These are phyloP conservation scores for Ischnura elegans DNA, from an alignment of 2,888 invertebrate genomes.

Conservation along the genomic window DNA sequence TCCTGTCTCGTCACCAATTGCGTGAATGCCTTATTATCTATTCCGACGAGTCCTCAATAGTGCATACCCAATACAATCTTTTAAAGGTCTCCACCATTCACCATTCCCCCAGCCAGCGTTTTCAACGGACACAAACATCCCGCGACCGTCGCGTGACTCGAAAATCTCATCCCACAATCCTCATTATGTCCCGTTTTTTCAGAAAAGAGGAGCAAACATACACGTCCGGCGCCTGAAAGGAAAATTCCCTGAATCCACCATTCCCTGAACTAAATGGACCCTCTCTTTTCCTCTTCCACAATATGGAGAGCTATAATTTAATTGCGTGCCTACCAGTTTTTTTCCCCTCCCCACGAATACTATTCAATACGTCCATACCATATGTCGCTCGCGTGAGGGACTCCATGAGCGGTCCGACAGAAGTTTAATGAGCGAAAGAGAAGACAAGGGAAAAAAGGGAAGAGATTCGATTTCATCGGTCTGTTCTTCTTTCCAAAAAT, in stretches of 20 bases:
- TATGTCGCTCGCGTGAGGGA: slow-evolving; percentile 18
- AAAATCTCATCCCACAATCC: neutral
- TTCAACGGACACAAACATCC: neutral
- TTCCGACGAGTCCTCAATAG: neutral
- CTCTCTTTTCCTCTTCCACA: neutral
- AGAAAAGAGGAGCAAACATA: neutral
- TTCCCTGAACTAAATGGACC: neutral
- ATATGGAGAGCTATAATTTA: slow-evolving; percentile 29
- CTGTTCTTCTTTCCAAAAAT: neutral
- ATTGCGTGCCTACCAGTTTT: neutral
- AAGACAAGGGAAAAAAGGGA: neutral
- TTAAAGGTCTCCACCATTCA: neutral
- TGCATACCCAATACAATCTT: neutral
- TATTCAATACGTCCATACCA: slow-evolving; percentile 21
- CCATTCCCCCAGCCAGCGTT: neutral
- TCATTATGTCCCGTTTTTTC: neutral
- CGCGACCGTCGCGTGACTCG: neutral
- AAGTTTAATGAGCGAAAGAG: neutral
- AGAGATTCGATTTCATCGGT: neutral
- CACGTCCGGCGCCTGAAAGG: neutral
- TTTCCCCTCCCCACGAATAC: neutral
- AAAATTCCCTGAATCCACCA: neutral
- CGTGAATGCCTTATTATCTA: no score
- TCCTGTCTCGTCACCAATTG: no score
- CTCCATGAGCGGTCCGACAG: neutral